These are phyloP conservation scores for Hemiscyllium ocellatum DNA, from an alignment of 2,113 vertebrate species.

Conservation along the genomic window DNA sequence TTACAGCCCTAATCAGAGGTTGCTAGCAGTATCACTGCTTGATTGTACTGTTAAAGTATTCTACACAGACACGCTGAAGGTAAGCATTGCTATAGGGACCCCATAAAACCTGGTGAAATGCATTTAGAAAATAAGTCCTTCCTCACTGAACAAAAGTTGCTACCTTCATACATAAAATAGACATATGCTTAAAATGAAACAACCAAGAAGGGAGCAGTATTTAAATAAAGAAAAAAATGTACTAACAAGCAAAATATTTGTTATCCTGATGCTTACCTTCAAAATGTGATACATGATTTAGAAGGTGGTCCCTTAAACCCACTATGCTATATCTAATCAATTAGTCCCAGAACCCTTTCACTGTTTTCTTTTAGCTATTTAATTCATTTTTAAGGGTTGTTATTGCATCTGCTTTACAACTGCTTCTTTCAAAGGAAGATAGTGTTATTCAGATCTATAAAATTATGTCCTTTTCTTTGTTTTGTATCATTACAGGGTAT, in stretches of 20 bases:
- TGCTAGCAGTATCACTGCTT: conserved; percentile 80
- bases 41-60: conserved; percentile 95
- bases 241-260: neutral
- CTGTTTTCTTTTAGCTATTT: neutral
- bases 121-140: neutral
- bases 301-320: neutral
- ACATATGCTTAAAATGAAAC: neutral
- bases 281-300: neutral
- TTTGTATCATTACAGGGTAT: neutral
- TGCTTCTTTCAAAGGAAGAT: neutral
- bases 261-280: neutral
- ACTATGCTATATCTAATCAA: neutral
- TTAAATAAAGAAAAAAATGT: neutral
- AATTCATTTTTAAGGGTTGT: neutral
- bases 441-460: neutral
- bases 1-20: conserved; percentile 74
- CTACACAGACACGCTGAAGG: conserved; percentile 86
- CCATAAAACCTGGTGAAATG: neutral
- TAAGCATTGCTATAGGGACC: conserved; percentile 42
- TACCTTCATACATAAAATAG: neutral
- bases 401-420: neutral
- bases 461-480: neutral
- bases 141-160: neutral
- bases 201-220: neutral
- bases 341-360: neutral